phyloP scores from a whole-genome alignment of 2,797 vertebrate species.

The Semaprochilodus insignis region DNA sequence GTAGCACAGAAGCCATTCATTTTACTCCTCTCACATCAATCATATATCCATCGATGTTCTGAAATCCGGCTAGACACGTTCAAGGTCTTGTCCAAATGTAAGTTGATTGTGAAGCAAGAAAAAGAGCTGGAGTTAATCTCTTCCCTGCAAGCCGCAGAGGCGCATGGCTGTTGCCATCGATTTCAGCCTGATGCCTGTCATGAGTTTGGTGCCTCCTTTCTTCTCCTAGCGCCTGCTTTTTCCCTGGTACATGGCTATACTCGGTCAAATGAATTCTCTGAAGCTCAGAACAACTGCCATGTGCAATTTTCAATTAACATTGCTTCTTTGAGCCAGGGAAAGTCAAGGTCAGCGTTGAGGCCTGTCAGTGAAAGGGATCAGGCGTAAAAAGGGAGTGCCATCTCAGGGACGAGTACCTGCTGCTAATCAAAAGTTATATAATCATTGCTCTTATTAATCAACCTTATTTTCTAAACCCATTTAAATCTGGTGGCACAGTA shows the following conservation, averaged over 20 bases:
- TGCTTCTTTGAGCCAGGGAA: neutral
- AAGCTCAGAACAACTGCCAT: conserved; percentile 14
- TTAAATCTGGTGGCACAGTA: too few relatives aligned
- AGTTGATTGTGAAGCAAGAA: conserved; percentile 1
- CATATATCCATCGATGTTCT: neutral
- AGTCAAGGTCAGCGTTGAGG: neutral
- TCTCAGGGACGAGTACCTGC: neutral
- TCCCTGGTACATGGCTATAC: neutral
- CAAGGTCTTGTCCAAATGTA: neutral
- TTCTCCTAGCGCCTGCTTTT: neutral
- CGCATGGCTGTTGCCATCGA: neutral
- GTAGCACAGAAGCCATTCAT: neutral
- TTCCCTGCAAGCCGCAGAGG: neutral
- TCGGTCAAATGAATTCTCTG: conserved; percentile 8
- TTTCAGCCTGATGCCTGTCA: conserved; percentile 8
- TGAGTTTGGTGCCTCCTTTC: neutral
- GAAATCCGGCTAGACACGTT: conserved; percentile 8
- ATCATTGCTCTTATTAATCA: too few relatives aligned
- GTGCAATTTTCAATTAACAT: conserved; percentile 42
- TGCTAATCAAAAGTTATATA: too few relatives aligned
- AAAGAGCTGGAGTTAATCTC: conserved; percentile 5
- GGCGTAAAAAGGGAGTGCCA: neutral
- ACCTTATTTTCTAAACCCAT: too few relatives aligned
- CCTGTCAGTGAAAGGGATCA: neutral
- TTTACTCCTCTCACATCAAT: neutral